Evolutionary conservation across 2,797 vertebrate species (phyloP).

Genomic region (Somateria mollissima): DNA sequence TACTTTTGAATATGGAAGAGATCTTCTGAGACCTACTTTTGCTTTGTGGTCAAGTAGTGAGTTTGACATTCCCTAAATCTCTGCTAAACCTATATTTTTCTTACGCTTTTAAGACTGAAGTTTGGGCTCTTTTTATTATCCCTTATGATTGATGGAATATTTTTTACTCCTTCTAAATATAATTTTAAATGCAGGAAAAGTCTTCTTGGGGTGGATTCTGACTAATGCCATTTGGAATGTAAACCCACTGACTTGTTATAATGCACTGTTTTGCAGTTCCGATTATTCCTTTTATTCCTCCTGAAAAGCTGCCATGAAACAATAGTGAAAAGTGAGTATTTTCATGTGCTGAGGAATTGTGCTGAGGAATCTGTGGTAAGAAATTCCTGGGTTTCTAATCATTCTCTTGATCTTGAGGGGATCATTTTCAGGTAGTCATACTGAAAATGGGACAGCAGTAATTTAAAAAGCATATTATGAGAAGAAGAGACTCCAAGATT

Average conservation of each 20-base stretch:
- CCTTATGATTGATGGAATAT: background rate
- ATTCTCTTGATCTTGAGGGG: background rate
- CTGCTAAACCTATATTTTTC: background rate
- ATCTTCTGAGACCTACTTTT: background rate
- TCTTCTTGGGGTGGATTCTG: background rate
- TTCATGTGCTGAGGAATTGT: background rate
- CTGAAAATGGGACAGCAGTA: background rate
- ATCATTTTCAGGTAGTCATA: background rate
- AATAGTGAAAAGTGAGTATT: background rate
- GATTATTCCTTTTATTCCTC: background rate
- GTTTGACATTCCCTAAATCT: background rate
- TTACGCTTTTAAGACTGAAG: background rate
- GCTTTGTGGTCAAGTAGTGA: background rate
- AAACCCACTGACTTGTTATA: background rate
- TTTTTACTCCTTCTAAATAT: background rate
- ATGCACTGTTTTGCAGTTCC: background rate
- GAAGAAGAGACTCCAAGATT: background rate
- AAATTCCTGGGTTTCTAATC: background rate
- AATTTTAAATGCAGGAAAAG: background rate
- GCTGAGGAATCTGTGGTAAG: background rate
- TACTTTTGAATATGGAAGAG: background rate
- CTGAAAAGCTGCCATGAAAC: background rate
- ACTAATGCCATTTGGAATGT: background rate
- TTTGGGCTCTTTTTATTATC: background rate
- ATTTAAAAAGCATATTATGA: background rate